Percentiles rank a stretch among this genome's conserved stretches.
Conservation (phyloP, 2,113 vertebrate species). For the Microtus pennsylvanicus region DNA sequence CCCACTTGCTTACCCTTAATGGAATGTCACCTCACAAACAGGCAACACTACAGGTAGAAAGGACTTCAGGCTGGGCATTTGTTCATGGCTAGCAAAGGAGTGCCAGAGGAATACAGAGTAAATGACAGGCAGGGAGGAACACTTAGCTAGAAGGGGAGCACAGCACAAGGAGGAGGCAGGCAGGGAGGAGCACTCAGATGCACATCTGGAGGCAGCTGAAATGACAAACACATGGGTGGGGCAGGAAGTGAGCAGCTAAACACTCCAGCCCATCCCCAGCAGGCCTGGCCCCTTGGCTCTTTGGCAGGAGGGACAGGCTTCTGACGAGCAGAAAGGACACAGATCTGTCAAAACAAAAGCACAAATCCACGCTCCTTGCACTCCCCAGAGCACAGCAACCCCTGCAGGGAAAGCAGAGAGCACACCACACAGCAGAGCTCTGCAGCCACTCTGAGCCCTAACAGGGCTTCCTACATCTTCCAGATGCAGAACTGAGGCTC, state of each 20-base stretch:
- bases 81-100: background rate
- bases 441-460: background rate
- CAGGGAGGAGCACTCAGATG: background rate
- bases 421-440: background rate
- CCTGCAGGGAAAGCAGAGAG: background rate
- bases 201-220: background rate
- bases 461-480: background rate
- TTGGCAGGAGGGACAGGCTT: background rate
- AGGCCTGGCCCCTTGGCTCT: background rate
- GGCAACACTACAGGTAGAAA: background rate
- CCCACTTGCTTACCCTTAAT: background rate
- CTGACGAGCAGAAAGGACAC: constrained; percentile 4
- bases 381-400: background rate
- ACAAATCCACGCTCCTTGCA: background rate
- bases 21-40: background rate
- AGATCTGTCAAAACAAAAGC: background rate
- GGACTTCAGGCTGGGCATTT: accelerated
- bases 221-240: background rate
- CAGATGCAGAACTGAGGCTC: background rate
- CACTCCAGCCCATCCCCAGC: background rate
- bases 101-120: background rate
- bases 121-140: background rate
- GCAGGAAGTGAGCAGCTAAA: background rate
- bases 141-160: background rate
- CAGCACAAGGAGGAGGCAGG: accelerated